A percentile compares a stretch with the other conserved stretches of the same genome.
These are phyloP conservation scores for Cosmia trapezina DNA, from an alignment of 2,888 invertebrate genomes.

Conservation along the genomic window DNA sequence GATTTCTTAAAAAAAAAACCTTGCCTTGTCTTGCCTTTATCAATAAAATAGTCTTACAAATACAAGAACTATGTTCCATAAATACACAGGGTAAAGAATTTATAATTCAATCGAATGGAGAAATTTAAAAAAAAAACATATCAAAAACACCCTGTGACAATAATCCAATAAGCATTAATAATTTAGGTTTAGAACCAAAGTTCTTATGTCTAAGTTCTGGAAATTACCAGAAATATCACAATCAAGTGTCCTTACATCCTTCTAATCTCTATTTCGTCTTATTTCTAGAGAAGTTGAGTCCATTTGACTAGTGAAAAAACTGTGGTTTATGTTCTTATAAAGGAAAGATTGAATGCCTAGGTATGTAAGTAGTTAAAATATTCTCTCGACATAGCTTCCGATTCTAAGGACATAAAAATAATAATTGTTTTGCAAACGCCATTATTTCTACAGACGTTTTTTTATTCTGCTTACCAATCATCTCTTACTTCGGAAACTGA, in stretches of 20 bases:
- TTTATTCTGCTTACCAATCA: slow-evolving; percentile 7
- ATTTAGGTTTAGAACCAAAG: slow-evolving; percentile 77
- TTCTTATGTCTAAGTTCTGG: slow-evolving; percentile 72
- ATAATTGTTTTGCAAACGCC: slow-evolving; percentile 11
- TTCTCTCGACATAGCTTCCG: slow-evolving; percentile 16
- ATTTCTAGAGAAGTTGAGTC: slow-evolving; percentile 64
- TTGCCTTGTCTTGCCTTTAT: slow-evolving; percentile 3
- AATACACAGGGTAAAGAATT: slow-evolving; percentile 51
- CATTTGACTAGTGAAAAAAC: slow-evolving; percentile 71
- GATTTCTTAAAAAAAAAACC: slow-evolving; percentile 4
- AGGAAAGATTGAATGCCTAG: slow-evolving; percentile 14
- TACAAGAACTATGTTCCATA: slow-evolving; percentile 63
- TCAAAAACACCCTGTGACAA: slow-evolving; percentile 64
- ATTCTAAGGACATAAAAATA: slow-evolving; percentile 40
- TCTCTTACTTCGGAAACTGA: slow-evolving; percentile 22
- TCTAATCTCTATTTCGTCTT: slow-evolving; percentile 65
- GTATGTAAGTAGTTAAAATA: slow-evolving; percentile 2
- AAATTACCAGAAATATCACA: slow-evolving; percentile 77
- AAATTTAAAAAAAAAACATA: slow-evolving; percentile 39
- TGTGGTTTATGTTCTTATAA: slow-evolving; percentile 45
- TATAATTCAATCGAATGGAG: slow-evolving; percentile 37
- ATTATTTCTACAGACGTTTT: slow-evolving; percentile 1
- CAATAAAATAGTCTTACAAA: slow-evolving; percentile 40
- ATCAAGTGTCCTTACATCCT: slow-evolving; percentile 61
- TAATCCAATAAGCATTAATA: slow-evolving; percentile 60